Percentiles rank a stretch among this genome's conserved stretches.
phyloP scores from a whole-genome alignment of 2,113 vertebrate species.

The Lasiurus cinereus region DNA sequence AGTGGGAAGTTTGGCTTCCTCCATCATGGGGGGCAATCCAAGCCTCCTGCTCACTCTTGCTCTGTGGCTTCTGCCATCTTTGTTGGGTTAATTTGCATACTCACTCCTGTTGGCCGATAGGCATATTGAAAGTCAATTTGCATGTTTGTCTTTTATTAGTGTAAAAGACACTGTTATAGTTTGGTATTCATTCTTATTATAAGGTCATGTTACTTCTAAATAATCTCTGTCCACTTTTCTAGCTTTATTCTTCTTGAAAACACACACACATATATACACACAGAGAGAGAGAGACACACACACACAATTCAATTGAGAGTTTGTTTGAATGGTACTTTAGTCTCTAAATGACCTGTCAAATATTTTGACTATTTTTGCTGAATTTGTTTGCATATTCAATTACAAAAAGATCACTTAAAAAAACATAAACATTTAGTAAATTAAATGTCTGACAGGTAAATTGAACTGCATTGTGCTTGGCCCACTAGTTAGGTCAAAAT shows the following conservation, averaged over 20 bases:
- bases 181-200: not conserved
- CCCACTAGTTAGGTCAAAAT: not conserved
- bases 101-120: no score
- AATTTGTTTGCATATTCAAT: conserved; percentile 23
- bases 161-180: not conserved
- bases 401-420: not conserved
- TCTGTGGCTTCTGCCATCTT: no score
- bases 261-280: not conserved
- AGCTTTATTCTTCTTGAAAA: not conserved
- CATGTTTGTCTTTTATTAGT: no score
- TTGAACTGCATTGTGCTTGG: not conserved
- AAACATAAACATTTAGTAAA: not conserved
- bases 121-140: no score
- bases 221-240: not conserved
- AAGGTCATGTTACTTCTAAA: not conserved
- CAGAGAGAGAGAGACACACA: not conserved
- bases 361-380: not conserved
- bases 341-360: not conserved
- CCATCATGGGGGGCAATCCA: no score
- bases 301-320: not conserved
- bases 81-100: no score
- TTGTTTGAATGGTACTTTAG: not conserved
- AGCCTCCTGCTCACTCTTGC: no score
- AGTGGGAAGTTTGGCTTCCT: no score
- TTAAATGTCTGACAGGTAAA: not conserved